Conservation (phyloP, 1,140 invertebrate species). For the Orchestia grillus region DNA sequence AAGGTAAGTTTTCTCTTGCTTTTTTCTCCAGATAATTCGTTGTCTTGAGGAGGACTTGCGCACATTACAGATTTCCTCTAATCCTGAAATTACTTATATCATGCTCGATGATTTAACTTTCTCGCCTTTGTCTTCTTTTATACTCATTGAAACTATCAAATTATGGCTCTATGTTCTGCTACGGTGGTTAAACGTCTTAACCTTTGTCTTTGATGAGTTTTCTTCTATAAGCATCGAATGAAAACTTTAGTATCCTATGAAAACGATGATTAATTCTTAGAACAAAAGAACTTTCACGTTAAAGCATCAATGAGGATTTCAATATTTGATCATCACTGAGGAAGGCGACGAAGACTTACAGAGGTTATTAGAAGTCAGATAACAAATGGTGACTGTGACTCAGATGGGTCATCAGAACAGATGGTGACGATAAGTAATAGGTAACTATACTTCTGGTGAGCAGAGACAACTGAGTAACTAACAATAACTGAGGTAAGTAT, state of each 20-base stretch:
- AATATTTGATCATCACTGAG: not conserved
- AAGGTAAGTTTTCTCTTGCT: too few relatives aligned
- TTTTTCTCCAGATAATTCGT: too few relatives aligned
- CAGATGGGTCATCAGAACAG: not conserved
- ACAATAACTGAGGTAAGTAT: not conserved
- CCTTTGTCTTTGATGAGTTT: not conserved
- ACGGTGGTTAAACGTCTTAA: not conserved
- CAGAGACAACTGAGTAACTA: too few relatives aligned
- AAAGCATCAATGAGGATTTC: not conserved
- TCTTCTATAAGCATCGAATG: too few relatives aligned
- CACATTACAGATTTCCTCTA: too few relatives aligned
- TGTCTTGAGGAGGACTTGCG: too few relatives aligned
- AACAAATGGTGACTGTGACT: not conserved
- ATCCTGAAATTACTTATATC: too few relatives aligned
- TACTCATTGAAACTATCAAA: not conserved
- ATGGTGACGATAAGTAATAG: too few relatives aligned
- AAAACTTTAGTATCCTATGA: not conserved
- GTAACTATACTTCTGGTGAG: too few relatives aligned
- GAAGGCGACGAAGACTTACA: not conserved
- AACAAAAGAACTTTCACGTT: not conserved
- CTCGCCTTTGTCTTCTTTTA: not conserved
- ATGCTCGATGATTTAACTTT: too few relatives aligned
- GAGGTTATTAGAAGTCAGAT: not conserved
- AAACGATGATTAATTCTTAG: not conserved
- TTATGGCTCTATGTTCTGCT: not conserved